Base-by-base conservation (phyloP, 2,113 vertebrate genomes). In the Dipodomys spectabilis region DNA sequence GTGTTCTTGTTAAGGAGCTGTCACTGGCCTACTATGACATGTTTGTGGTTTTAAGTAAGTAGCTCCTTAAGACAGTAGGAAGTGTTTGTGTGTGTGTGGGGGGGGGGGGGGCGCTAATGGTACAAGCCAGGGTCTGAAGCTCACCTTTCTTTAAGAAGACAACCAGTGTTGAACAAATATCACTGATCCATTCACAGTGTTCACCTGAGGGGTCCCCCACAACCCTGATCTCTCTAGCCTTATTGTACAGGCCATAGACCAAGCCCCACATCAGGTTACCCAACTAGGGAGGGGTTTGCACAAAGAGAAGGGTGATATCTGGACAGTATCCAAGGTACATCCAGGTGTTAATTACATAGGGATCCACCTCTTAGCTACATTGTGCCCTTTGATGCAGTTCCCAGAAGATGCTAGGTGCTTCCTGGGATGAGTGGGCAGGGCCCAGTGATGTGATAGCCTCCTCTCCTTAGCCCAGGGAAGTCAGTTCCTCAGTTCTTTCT, bases 11-110 rank as follows among this genome's bases (percentile, higher is more conserved):
- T 95, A 92, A 91, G 87, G 86, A 94, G 88, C 92, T 95, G 95
- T 93, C 92, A 95, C 90, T 88, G 93, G 92, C 86, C 93, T 89
- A 91, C 86, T 77, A 25, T 91, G 94, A 92, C 92, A 86, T 92
- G 81, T 95, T 93, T 97, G 91, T 87, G 72, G 82, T 95, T 95
- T 80, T 94, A 96, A 94, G 85, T 94, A 96, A 94, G 91, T 72
- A 87, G 86, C 83, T 95, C 78, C 86, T 94, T 89, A 96, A 95
- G 94, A 94, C 84, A 18, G 79, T 78, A 49, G 35, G 73, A 27
- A 9, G 18, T 0, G 30, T 18, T 16, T 13, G 27, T 20, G 82
- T 15, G 39, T 13, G 35, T n/a, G 45, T 27, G n/a, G n/a, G n/a
- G n/a, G 64, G 23, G n/a, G 25, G 30, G 5, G n/a, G 2, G 74